Percentiles rank a stretch among this genome's conserved stretches.
Evolutionary conservation across 2,113 vertebrate genomes (phyloP).

Genomic region (Salvelinus sp.): DNA sequence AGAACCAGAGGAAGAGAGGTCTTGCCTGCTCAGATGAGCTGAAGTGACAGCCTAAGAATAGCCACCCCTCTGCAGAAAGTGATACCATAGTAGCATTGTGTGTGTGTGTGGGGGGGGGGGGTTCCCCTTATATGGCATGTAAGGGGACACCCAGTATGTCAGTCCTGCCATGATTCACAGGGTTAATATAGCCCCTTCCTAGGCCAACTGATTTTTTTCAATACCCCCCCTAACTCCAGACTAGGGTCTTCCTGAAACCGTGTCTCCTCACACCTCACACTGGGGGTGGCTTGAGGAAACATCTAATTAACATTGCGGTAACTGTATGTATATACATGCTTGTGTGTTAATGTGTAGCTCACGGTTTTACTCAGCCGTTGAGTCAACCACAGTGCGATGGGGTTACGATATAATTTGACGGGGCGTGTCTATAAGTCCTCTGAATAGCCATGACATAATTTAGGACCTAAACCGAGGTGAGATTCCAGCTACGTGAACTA

Average conservation of each 20-base stretch:
- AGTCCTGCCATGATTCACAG: conserved; percentile 86
- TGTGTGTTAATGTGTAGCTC: too few relatives aligned
- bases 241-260: neutral
- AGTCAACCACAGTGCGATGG: neutral
- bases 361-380: neutral
- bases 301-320: conserved; percentile 34
- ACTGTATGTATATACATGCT: too few relatives aligned
- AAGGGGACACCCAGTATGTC: conserved; percentile 91
- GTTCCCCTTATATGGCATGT: conserved; percentile 92
- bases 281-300: conserved; percentile 43
- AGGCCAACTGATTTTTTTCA: conserved; percentile 72
- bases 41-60: conserved; percentile 94
- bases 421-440: neutral
- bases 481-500: too few relatives aligned
- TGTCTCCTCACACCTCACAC: neutral
- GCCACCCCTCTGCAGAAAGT: conserved; percentile 76
- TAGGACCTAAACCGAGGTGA: neutral
- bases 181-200: conserved; percentile 88
- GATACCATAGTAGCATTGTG: conserved; percentile 80
- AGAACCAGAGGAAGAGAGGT: conserved; percentile 59
- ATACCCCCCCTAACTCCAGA: conserved; percentile 52
- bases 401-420: neutral
- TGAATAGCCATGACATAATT: neutral
- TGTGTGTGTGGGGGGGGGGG: conserved; percentile 38
- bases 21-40: conserved; percentile 84